Evolutionary conservation across 2,113 vertebrate species (phyloP).

Genomic region (Picathartes gymnocephalus): DNA sequence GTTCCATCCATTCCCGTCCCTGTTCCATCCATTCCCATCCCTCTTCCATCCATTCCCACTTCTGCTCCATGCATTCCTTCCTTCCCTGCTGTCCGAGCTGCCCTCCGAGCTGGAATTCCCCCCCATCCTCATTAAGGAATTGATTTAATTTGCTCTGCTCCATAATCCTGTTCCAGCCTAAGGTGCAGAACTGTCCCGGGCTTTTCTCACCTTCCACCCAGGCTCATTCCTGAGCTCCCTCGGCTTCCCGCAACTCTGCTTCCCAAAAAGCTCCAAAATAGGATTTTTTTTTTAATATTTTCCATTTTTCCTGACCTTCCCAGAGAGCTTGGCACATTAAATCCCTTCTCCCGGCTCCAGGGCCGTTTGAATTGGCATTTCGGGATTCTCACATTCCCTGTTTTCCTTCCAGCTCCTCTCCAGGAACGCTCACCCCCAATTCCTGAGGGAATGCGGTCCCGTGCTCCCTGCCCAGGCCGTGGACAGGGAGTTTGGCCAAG

Average conservation of each 20-base stretch:
- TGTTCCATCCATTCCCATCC: not conserved
- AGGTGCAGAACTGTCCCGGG: not conserved
- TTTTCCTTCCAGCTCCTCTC: not conserved
- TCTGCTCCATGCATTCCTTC: not conserved
- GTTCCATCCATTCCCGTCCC: not conserved
- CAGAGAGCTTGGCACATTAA: rapidly evolving
- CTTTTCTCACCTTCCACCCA: conserved; percentile 42
- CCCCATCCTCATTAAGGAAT: not conserved
- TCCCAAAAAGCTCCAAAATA: not conserved
- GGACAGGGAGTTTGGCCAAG: not conserved
- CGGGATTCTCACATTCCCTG: not conserved
- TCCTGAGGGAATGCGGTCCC: rapidly evolving
- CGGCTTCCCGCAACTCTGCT: rapidly evolving
- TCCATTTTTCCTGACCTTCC: not conserved
- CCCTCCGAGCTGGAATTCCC: not conserved
- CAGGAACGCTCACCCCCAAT: rapidly evolving
- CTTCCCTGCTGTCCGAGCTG: rapidly evolving
- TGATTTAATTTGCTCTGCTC: conserved; percentile 53
- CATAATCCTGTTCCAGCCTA: conserved; percentile 38
- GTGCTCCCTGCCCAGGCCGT: rapidly evolving
- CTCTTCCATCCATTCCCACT: not conserved
- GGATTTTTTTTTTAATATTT: rapidly evolving
- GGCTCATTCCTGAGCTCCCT: not conserved
- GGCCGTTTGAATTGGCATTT: not conserved
- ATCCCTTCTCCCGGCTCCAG: rapidly evolving